A percentile compares a stretch with the other conserved stretches of the same genome.
These are phyloP conservation scores for Anthrax anthrax DNA, from an alignment of 2,888 invertebrate species.

Conservation along the genomic window DNA sequence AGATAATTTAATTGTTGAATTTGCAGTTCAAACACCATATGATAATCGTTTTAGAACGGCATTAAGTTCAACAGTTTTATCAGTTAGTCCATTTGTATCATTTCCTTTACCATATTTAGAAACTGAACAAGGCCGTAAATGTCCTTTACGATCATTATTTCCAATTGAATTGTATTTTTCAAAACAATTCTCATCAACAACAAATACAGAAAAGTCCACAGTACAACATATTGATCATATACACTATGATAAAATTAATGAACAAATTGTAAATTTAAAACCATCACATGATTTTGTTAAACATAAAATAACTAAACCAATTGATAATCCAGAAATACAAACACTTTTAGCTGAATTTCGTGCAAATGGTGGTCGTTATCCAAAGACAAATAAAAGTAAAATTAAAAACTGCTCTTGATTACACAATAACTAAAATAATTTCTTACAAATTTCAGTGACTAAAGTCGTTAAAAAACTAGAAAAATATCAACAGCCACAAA, in stretches of 20 bases:
- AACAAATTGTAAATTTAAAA: constrained; percentile 27
- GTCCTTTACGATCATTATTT: constrained; percentile 56
- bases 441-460: constrained; percentile 17
- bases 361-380: constrained; percentile 62
- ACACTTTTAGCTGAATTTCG: constrained; percentile 70
- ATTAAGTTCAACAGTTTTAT: constrained; percentile 56
- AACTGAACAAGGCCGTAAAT: constrained; percentile 66
- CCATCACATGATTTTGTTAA: constrained; percentile 60
- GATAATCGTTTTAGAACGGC: constrained; percentile 59
- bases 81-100: constrained; percentile 74
- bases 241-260: constrained; percentile 1
- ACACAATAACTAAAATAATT: no score
- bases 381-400: constrained; percentile 26
- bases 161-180: constrained; percentile 61
- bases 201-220: constrained; percentile 17
- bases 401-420: constrained; percentile 14
- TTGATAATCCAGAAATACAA: constrained; percentile 52
- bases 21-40: constrained; percentile 41
- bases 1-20: constrained; percentile 21
- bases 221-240: constrained; percentile 14
- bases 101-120: constrained; percentile 79
- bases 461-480: constrained; percentile 21
- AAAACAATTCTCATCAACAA: constrained; percentile 38
- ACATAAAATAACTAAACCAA: constrained; percentile 49
- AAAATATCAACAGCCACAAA: constrained; percentile 21